Conservation (phyloP, 2,113 vertebrate species). For the Rhodinocichla rosea region DNA sequence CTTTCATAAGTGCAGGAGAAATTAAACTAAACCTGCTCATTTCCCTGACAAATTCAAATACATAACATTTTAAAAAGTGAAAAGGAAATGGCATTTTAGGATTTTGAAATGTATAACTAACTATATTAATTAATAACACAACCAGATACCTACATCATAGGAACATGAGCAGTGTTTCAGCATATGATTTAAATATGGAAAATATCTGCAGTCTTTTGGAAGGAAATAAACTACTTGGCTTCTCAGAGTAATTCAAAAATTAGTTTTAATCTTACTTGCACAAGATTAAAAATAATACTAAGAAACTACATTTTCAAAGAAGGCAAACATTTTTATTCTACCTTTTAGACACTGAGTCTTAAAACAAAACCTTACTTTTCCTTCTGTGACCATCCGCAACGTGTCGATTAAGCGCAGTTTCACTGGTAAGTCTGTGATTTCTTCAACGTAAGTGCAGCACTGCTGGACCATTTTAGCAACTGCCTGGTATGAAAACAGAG, state of each 20-base stretch:
- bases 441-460: constrained; percentile 93
- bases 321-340: constrained; percentile 10
- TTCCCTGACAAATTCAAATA: background rate
- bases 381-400: constrained; percentile 94
- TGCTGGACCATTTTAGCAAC: constrained; percentile 99
- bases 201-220: background rate
- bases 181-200: background rate
- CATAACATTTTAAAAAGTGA: background rate
- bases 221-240: background rate
- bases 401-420: constrained; percentile 96
- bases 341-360: background rate
- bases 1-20: background rate
- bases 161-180: background rate
- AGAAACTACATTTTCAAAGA: background rate
- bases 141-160: background rate
- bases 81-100: background rate
- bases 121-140: background rate
- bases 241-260: background rate
- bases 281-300: background rate
- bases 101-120: background rate
- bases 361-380: constrained; percentile 83
- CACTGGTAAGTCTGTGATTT: constrained; percentile 86
- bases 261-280: background rate
- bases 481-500: constrained; percentile 76
- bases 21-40: background rate